These are phyloP conservation scores for Tiphia femorata DNA, from an alignment of 2,888 invertebrate species.

Conservation along the genomic window DNA sequence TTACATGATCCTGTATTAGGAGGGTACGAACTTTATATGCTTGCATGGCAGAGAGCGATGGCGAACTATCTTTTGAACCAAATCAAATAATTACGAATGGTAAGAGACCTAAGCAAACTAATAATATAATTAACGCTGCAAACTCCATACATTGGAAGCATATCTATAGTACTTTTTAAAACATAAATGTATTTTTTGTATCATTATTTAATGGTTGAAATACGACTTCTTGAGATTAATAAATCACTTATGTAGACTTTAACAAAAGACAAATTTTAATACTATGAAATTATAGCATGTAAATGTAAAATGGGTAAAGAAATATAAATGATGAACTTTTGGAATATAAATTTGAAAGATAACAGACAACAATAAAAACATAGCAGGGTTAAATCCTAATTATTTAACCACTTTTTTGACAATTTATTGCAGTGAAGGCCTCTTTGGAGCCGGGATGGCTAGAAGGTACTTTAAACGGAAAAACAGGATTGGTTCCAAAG, in stretches of 20 bases:
- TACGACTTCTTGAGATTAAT: too few relatives aligned
- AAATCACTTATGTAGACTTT: too few relatives aligned
- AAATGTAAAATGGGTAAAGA: background rate
- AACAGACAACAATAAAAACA: background rate
- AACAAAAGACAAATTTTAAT: too few relatives aligned
- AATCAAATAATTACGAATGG: conserved; percentile 98
- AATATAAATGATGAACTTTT: background rate
- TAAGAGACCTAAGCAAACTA: conserved; percentile 71
- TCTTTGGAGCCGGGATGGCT: conserved; percentile 98
- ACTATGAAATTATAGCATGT: background rate
- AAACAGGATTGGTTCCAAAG: conserved; percentile 93
- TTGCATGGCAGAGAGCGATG: conserved; percentile 95
- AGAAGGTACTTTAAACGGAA: conserved; percentile 93
- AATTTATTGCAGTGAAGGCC: conserved; percentile 79
- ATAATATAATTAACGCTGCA: background rate
- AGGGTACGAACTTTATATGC: conserved; percentile 95
- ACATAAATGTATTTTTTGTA: background rate
- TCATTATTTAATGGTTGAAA: background rate
- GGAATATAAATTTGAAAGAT: background rate
- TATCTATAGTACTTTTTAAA: background rate
- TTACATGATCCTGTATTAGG: conserved; percentile 66
- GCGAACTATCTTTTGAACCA: conserved; percentile 97
- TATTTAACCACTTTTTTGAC: too few relatives aligned
- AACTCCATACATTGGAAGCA: too few relatives aligned
- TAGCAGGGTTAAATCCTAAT: too few relatives aligned